Evolutionary conservation across 2,888 invertebrate species (phyloP).

Genomic region (Sarcophaga variegata): DNA sequence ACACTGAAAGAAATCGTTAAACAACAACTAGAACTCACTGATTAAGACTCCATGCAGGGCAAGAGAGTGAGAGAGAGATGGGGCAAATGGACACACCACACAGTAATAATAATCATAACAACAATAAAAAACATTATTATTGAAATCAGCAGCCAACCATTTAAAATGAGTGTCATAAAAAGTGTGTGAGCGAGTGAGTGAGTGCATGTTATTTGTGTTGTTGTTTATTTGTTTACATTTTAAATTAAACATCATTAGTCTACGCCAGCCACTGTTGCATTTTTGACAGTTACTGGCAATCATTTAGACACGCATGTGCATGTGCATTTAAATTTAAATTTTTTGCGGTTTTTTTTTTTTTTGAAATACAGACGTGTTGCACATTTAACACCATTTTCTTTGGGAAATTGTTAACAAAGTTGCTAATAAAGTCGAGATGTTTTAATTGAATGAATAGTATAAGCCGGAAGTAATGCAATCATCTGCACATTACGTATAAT

Average conservation of each 20-base stretch:
- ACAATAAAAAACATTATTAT: conserved; percentile 22
- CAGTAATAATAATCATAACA: neutral
- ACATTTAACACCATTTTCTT: conserved; percentile 12
- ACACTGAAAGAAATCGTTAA: conserved; percentile 1
- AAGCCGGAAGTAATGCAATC: neutral
- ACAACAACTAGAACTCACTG: neutral
- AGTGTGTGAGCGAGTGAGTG: neutral
- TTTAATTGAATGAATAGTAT: neutral
- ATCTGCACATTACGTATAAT: neutral
- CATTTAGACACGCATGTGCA: conserved; percentile 53
- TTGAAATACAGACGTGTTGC: neutral
- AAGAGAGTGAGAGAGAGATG: neutral
- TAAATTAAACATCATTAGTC: conserved; percentile 61
- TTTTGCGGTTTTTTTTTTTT: neutral
- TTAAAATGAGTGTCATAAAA: conserved; percentile 60
- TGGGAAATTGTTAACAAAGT: neutral
- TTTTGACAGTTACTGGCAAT: conserved; percentile 56
- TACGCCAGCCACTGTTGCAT: conserved; percentile 24
- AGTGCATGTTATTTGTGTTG: neutral
- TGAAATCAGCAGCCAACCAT: conserved; percentile 60
- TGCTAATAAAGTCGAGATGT: neutral
- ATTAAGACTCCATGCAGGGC: neutral
- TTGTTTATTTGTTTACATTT: conserved; percentile 44
- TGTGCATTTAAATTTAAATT: neutral
- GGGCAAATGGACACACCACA: too few relatives aligned